phyloP scores from a whole-genome alignment of 2,797 vertebrate genomes.

The Carduelis carduelis region DNA sequence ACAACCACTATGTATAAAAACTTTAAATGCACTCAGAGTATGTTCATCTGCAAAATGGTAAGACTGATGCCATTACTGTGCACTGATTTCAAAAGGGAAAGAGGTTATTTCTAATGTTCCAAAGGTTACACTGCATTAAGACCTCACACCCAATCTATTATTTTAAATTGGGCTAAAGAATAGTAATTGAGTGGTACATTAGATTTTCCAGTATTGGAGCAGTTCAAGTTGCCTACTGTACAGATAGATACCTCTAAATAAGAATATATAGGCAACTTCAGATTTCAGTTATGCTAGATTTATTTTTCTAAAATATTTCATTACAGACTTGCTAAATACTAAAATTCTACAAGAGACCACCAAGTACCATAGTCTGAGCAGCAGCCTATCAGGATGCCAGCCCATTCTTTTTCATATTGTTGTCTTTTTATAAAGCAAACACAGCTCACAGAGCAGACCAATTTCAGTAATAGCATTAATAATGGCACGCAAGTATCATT shows the following conservation, averaged over 20 bases:
- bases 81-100: conserved; percentile 53
- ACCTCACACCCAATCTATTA: conserved; percentile 74
- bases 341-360: conserved; percentile 40
- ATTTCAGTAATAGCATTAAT: neutral
- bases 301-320: conserved; percentile 71
- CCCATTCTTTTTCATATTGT: neutral
- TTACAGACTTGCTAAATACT: conserved; percentile 57
- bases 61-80: conserved; percentile 61
- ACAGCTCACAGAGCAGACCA: neutral
- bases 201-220: conserved; percentile 69
- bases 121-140: conserved; percentile 78
- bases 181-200: conserved; percentile 77
- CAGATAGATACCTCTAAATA: conserved; percentile 66
- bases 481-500: neutral
- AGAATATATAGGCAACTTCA: conserved; percentile 68
- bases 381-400: neutral
- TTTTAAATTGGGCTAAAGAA: conserved; percentile 78
- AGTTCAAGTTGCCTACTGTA: conserved; percentile 64
- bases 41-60: neutral
- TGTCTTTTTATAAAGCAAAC: neutral
- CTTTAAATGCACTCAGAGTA: conserved; percentile 35
- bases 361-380: neutral
- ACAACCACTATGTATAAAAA: neutral
- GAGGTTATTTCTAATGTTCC: conserved; percentile 76
- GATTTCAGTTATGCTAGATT: conserved; percentile 65